Evolutionary conservation across 2,888 invertebrate genomes (phyloP), one percentile per base, ranked within the genome.

Genomic region (Galerucella nymphaeae): DNA sequence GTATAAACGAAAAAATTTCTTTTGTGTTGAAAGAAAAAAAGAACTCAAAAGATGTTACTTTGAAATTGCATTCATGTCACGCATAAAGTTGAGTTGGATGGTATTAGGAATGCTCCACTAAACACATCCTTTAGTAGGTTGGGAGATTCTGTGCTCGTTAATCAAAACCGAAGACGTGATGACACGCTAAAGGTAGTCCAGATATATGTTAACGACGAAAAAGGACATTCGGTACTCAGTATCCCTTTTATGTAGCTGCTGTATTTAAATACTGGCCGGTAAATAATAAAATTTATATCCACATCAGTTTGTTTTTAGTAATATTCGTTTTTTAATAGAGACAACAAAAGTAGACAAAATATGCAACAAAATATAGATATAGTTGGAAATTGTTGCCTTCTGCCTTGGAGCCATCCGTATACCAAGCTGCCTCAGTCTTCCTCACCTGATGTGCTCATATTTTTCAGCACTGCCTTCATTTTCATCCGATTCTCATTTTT

Each of bases 121-220:
- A 66, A 57, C 57, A 66, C 66, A 57, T 57, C 42, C 18, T 53
- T 23, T 50, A 38, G 23, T 62, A 62, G 41, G 61, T 18, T 62
- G 53, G 53, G 55, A 45, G 66, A 66, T 57, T 30, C 41, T n/a
- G 8, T 41, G 66, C 16, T 66, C 66, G 66, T 66, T 55, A 66
- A 66, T 66, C 66, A 66, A 66, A 66, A 57, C 66, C 11, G 55
- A 42, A 41, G 66, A 66, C 66, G 66, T 65, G 65, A 65, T 66
- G 66, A 66, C 55, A 55, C 16, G 41, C 57, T 66, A 20, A 66
- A 66, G 66, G 66, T 66, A 57, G 66, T 42, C 66, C 55, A 55
- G 55, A 66, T n/a, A 41, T 42, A 57, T 66, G 65, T 65, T 65
- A 53, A 65, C 65, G 65, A 50, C 18, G 53, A 65, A 48, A 65